Base-by-base conservation (phyloP, 2,888 invertebrate species). In the Salticus scenicus region DNA sequence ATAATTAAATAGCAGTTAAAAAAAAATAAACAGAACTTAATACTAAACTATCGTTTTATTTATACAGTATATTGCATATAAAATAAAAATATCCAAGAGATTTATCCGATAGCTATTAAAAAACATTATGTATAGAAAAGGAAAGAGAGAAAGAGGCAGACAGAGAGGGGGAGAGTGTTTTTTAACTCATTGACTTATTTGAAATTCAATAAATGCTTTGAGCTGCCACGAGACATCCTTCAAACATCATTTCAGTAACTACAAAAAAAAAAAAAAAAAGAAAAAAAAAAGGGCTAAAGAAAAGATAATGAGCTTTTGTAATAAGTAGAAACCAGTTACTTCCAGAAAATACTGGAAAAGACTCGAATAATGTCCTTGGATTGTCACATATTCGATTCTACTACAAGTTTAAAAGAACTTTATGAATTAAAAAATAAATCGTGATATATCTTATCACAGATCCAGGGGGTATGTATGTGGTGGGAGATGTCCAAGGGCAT, bases 401-500 rank as follows among this genome's bases (percentile, higher is more conserved):
- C 17, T 47, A 17, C 17, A 47, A 17, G 17, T 14, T 17, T 17
- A 17, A 47, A 47, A 47, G 17, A 12, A 47, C 7, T 47, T 17
- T 17, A 47, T 17, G 14, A 47, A 47, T 17, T 14, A 14, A 17
- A 66, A 66, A 63, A 5, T 28, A 30, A 20, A 66, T 66, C 64
- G 28, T 30, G 28, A 4, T 31, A 66, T 66, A 14, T 28, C 64
- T 66, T 66, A 66, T 66, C 64, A 66, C 30, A 17, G 42, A 2
- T 66, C 7, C 30, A 30, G 64, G 31, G 31, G 64, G 14, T 24
- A 51, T 20, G 28, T n/a, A n/a, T n/a, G n/a, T n/a, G 28, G 63
- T 28, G 28, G 24, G 27, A 27, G 24, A 33, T 69, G 37, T n/a
- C 24, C 37, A 69, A 69, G 69, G 69, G 37, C 33, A 69, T 69